These are phyloP conservation scores for Galemys pyrenaicus DNA, from an alignment of 2,113 vertebrate species.

Conservation along the genomic window DNA sequence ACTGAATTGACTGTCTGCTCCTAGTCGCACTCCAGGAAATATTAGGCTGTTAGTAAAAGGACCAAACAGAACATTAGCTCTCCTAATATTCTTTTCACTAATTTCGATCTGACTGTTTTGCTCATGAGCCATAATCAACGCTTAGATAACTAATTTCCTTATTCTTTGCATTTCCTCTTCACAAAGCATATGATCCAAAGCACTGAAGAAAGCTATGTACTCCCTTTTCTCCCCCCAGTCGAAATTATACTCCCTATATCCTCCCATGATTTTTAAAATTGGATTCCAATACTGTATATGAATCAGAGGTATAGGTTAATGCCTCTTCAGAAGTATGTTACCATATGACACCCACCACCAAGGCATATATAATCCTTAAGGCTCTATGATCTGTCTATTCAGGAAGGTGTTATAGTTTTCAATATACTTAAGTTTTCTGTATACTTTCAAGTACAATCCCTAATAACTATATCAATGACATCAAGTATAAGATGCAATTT, in stretches of 20 bases:
- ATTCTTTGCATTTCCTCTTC: background rate
- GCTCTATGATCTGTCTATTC: background rate
- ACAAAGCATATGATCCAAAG: background rate
- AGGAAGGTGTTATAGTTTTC: background rate
- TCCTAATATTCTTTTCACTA: background rate
- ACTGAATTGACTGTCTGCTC: conserved; percentile 97
- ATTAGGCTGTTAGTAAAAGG: conserved; percentile 88
- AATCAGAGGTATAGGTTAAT: too few species aligned
- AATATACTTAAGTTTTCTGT: background rate
- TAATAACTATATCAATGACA: background rate
- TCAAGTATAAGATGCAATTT: background rate
- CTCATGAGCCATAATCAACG: background rate
- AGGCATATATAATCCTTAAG: too few species aligned
- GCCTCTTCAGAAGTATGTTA: too few species aligned
- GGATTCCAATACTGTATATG: too few species aligned
- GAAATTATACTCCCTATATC: too few species aligned
- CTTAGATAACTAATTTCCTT: background rate
- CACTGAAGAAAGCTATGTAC: background rate
- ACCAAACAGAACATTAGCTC: conserved; percentile 34
- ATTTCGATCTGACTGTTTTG: background rate
- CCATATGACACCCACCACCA: too few species aligned
- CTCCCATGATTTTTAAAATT: too few species aligned
- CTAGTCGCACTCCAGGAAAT: conserved; percentile 96
- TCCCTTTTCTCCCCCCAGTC: background rate
- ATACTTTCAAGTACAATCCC: background rate